Percentiles rank a stretch among this genome's conserved stretches.
phyloP scores from a whole-genome alignment of 2,113 vertebrate species.

The Sorex fumeus region DNA sequence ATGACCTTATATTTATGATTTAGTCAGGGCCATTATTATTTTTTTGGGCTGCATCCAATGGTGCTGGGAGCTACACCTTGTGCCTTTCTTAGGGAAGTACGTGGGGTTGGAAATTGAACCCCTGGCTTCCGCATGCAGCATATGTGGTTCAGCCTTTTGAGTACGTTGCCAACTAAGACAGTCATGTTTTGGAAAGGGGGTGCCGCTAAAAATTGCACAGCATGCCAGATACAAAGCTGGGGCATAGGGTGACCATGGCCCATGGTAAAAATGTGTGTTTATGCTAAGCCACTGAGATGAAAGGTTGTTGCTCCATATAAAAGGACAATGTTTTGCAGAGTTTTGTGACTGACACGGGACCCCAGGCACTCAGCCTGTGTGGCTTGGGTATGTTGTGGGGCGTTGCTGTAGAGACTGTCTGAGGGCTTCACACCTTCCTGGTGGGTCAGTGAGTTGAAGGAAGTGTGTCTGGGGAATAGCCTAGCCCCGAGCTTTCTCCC shows the following conservation, averaged over 20 bases:
- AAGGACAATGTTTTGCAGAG: constrained; percentile 13
- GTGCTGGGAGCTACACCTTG: too few species aligned
- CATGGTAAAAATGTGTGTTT: constrained; percentile 16
- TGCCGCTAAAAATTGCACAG: background rate
- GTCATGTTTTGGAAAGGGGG: background rate
- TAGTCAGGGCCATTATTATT: constrained; percentile 19
- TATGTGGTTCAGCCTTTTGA: too few species aligned
- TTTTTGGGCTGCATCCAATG: background rate
- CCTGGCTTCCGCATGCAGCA: too few species aligned
- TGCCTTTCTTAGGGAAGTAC: too few species aligned
- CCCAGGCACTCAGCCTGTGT: background rate
- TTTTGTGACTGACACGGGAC: background rate
- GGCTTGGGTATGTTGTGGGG: constrained; percentile 35
- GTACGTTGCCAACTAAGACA: too few species aligned
- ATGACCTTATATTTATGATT: background rate
- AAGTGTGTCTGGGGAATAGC: background rate
- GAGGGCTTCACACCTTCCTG: background rate
- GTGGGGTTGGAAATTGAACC: too few species aligned
- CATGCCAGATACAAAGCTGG: background rate
- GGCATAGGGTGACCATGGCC: background rate
- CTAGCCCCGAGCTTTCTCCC: background rate
- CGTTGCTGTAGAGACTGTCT: constrained; percentile 44
- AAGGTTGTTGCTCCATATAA: constrained; percentile 6
- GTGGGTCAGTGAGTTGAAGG: background rate
- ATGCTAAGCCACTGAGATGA: background rate